Percentiles rank a stretch among this genome's conserved stretches.
Conservation (phyloP, 2,113 vertebrate species). For the Alligator mississippiensis region DNA sequence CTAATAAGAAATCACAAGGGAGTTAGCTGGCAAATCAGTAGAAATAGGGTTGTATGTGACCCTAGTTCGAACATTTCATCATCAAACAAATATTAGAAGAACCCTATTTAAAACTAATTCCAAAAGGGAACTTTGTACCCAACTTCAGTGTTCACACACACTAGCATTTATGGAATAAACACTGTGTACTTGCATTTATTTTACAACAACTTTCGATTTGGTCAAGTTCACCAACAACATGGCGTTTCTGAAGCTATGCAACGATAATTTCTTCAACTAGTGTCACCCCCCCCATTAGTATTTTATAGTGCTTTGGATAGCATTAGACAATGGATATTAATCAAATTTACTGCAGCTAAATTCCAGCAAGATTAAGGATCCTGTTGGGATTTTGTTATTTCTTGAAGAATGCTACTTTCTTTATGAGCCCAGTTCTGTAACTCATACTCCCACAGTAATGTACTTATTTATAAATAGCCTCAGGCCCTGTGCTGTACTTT, state of each 20-base stretch:
- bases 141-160: not conserved
- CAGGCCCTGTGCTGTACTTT: not conserved
- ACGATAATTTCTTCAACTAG: slow-evolving; percentile 32
- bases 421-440: not conserved
- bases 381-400: not conserved
- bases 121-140: not conserved
- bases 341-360: slow-evolving; percentile 17
- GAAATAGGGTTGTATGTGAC: not conserved
- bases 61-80: not conserved
- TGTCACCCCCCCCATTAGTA: slow-evolving; percentile 30
- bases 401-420: not conserved
- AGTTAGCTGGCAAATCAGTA: not conserved
- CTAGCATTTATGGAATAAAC: not conserved
- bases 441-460: not conserved
- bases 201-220: not conserved
- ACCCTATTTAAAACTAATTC: not conserved
- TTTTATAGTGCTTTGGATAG: slow-evolving; percentile 3
- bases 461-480: not conserved
- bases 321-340: slow-evolving; percentile 4
- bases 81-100: not conserved
- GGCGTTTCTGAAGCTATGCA: not conserved
- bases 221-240: not conserved
- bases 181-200: slow-evolving; percentile 1
- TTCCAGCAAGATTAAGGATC: not conserved
- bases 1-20: slow-evolving; percentile 1